Conservation (phyloP, 2,797 vertebrate genomes). For the Galagoides demidoff region DNA sequence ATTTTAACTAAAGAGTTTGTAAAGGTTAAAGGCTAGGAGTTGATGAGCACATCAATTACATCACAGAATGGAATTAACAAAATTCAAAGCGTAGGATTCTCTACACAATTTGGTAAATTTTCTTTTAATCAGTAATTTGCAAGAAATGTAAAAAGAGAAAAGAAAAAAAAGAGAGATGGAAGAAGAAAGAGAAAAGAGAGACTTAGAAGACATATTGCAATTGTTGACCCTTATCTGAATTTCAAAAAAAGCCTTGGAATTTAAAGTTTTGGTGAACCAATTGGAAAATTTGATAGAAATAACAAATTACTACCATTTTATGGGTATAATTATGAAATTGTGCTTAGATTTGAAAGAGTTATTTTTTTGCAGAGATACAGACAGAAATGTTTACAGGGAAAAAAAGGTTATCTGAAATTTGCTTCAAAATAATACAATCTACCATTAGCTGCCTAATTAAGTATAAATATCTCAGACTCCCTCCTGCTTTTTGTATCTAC, state of each 20-base stretch:
- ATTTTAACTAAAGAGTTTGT: conserved; percentile 30
- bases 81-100: neutral
- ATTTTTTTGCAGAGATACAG: neutral
- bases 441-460: neutral
- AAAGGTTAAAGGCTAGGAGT: neutral
- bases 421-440: neutral
- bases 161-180: neutral
- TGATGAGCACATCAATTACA: neutral
- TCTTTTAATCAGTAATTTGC: neutral
- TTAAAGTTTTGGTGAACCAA: neutral
- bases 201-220: neutral
- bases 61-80: neutral
- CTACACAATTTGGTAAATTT: neutral
- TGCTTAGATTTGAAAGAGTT: neutral
- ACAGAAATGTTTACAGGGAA: neutral
- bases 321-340: neutral
- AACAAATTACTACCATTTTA: neutral
- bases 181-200: neutral
- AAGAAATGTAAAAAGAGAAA: neutral
- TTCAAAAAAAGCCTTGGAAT: neutral
- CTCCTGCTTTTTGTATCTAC: neutral
- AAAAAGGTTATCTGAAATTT: conserved; percentile 23
- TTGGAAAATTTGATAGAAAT: neutral
- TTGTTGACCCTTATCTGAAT: neutral
- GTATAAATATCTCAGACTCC: neutral